A percentile compares a stretch with the other conserved stretches of the same genome.
Evolutionary conservation across 1,140 invertebrate species (phyloP).

Genomic region (Proctacanthus coquilletti): DNA sequence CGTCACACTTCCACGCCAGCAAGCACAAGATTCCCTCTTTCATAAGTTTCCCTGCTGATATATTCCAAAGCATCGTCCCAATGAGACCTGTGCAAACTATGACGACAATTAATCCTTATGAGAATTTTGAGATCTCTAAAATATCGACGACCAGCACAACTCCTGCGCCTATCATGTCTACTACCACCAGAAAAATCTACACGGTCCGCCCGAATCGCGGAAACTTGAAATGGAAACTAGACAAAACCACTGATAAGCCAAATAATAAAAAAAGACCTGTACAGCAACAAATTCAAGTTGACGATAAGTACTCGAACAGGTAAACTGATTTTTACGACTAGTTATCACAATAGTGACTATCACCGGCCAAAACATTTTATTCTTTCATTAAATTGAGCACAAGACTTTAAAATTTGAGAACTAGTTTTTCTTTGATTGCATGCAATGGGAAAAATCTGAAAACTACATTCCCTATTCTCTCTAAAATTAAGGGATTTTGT

Average conservation of each 20-base stretch:
- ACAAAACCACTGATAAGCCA: neutral
- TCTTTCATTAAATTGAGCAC: too few relatives aligned
- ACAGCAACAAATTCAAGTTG: neutral
- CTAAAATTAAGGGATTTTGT: too few relatives aligned
- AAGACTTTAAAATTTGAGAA: too few relatives aligned
- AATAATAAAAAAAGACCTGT: neutral
- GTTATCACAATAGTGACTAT: too few relatives aligned
- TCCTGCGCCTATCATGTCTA: conserved; percentile 11
- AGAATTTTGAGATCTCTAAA: too few relatives aligned
- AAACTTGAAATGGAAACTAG: conserved; percentile 1
- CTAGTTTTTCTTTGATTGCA: too few relatives aligned
- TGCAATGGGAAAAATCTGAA: too few relatives aligned
- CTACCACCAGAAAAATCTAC: conserved; percentile 13
- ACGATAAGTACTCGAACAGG: neutral
- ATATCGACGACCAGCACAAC: too few relatives aligned
- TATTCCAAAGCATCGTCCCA: conserved; percentile 18
- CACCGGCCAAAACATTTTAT: too few relatives aligned
- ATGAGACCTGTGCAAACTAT: conserved; percentile 11
- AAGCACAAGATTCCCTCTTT: conserved; percentile 18
- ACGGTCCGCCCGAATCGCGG: neutral
- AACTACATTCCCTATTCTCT: too few relatives aligned
- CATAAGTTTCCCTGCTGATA: conserved; percentile 25
- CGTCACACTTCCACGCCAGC: conserved; percentile 10
- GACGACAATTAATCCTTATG: too few relatives aligned
- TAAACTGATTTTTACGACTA: too few relatives aligned